Evolutionary conservation across 2,888 invertebrate species (phyloP), one percentile per base, ranked within the genome.

Genomic region (Phlogophora meticulosa): DNA sequence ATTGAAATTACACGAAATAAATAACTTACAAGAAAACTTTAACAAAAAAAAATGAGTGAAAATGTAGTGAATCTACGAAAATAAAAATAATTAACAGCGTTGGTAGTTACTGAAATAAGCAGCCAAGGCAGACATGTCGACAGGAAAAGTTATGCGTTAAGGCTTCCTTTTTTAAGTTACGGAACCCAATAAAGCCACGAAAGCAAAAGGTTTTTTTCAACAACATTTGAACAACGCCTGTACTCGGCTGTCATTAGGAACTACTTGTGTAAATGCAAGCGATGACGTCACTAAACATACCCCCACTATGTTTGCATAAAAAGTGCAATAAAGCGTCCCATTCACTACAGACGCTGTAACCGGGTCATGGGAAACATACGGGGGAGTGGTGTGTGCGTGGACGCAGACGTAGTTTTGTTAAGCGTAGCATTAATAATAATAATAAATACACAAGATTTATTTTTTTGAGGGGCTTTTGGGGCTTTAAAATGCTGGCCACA

Each of bases 301-400:
- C 59, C 36, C 46, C 67, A 49, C 66, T 62, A 51, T 80, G 83
- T 86, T 84, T 85, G 85, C 84, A 86, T 85, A 87, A 88, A 90
- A 88, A 90, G 83, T 89, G 89, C 88, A 90, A 88, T 89, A 89
- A 88, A 85, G 85, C 81, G 36, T 40, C 49, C 80, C 77, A 83
- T 83, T 83, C 74, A 81, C 48, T 71, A 34, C 53, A 43, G 52
- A 61, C 83, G 77, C 63, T 76, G 80, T 77, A 89, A 87, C 83
- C 85, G 82, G 90, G 90, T 89, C 90, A 90, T 48, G 2, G 79
- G 61, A 70, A 82, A 86, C 82, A 85, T 67, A 87, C 84, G 81
- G 76, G 38, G 0, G 13, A 4, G 24, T n/a, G 51, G 48, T 17
- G 7, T 28, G 38, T 15, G 52, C 65, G 74, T 11, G 36, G 4